Conservation (phyloP, 2,888 invertebrate species). For the Torymus tubicola region DNA sequence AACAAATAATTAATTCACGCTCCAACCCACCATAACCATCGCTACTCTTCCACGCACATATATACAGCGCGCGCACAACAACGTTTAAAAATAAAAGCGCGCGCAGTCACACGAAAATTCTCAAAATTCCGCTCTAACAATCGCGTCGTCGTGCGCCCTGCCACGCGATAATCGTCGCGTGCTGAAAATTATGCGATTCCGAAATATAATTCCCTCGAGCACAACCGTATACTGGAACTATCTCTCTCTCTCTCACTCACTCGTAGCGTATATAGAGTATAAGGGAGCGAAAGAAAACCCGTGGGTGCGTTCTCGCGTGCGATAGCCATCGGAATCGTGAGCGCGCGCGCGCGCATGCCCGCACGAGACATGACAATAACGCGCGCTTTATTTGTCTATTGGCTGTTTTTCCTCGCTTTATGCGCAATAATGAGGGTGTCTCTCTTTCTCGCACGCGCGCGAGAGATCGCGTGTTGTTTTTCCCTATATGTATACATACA, state of each 20-base stretch:
- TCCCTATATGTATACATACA: no score
- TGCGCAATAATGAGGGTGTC: no score
- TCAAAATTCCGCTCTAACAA: conserved; percentile 24
- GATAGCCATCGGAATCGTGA: conserved; percentile 58
- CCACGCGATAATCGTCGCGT: conserved; percentile 64
- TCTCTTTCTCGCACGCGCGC: no score
- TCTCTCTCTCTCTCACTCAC: conserved; percentile 10
- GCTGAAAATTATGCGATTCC: conserved; percentile 67
- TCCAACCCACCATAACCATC: no score
- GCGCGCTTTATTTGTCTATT: conserved; percentile 46
- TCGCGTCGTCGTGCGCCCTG: neutral
- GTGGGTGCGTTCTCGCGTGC: conserved; percentile 17
- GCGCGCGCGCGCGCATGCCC: neutral
- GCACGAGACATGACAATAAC: conserved; percentile 38
- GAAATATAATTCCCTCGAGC: conserved; percentile 62
- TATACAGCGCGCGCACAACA: neutral
- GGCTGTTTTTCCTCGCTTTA: neutral
- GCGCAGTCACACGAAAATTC: conserved; percentile 13
- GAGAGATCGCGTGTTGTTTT: no score
- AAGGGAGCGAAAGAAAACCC: conserved; percentile 9
- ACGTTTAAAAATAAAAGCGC: neutral
- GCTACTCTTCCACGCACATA: no score
- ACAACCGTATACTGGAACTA: conserved; percentile 44
- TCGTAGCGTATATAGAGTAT: no score
- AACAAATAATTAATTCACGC: no score